Base-by-base conservation (phyloP, 2,888 invertebrate species). In the Schrankia costaestrigalis region DNA sequence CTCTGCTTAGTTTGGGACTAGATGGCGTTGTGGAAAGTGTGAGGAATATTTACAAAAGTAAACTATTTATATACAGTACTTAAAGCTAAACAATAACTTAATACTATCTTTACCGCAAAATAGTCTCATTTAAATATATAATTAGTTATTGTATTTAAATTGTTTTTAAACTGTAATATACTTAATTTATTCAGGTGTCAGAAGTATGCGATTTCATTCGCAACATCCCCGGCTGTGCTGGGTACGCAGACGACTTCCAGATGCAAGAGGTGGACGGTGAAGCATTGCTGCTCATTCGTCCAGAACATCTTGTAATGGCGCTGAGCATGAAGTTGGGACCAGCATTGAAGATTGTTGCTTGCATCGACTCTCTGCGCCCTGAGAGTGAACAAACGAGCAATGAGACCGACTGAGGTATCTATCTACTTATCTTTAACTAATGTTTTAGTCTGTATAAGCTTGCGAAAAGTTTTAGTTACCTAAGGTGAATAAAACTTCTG, bases 191-290 rank as follows among this genome's bases (percentile, higher is more conserved):
- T 18, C 80, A 95, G 91, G 96, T 97, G 11, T 89, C 91, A 17
- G 96, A 97, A 60, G 97, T 97, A 1, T 94, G 93, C 66, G 96
- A 97, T 24, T 95, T 98, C 67, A 96, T 98, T 59, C 91, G 94
- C 53, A 93, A 92, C 57, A 90, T 98, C 38, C 97, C 96, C 0
- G 98, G 97, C 0, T 97, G 97, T 73, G 92, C 93, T 5, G 94
- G 95, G 56, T 97, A 97, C 70, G 97, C 97, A 0, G 97, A 97
- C 65, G 97, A 97, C 71, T 98, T 98, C 84, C 92, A 94, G 7
- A 92, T 95, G 63, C 97, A 98, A 79, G 98, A 98, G 80, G 97
- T 98, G 56, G 98, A 98, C 66, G 98, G 98, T 0, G 97, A 97
- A 69, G 98, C 98, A 0, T 82, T 98, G 41, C 90, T 98, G 84